A percentile compares a stretch with the other conserved stretches of the same genome.
These are phyloP conservation scores for Notodonta ziczac DNA, from an alignment of 2,888 invertebrate genomes.

Conservation along the genomic window DNA sequence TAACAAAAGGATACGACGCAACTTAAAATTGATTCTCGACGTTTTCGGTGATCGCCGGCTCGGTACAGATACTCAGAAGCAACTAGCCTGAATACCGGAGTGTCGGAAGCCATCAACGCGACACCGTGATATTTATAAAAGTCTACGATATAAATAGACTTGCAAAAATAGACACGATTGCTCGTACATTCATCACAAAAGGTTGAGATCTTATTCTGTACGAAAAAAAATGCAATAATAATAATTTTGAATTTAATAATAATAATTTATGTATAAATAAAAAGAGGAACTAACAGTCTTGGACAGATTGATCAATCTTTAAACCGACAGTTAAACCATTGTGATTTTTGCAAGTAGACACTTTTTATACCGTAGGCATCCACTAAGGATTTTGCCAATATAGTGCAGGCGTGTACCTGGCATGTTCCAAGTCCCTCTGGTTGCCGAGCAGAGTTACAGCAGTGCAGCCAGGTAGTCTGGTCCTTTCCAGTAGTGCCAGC, in stretches of 20 bases:
- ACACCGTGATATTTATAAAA: conserved; percentile 2
- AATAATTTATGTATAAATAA: too few species aligned
- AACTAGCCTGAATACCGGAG: conserved; percentile 5
- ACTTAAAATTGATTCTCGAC: conserved; percentile 15
- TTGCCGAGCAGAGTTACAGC: conserved; percentile 92
- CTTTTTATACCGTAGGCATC: too few species aligned
- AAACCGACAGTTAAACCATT: too few species aligned
- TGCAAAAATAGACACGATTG: background rate
- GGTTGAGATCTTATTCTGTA: too few species aligned
- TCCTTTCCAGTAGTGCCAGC: conserved; percentile 88
- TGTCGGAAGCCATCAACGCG: conserved; percentile 1
- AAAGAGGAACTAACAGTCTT: too few species aligned
- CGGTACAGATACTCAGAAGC: conserved; percentile 9
- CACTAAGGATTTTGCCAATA: background rate
- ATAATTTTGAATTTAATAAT: too few species aligned
- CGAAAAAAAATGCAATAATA: too few species aligned
- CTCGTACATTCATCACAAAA: background rate
- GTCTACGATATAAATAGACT: conserved; percentile 3
- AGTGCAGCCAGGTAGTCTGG: conserved; percentile 90
- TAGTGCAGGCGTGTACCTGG: conserved; percentile 82
- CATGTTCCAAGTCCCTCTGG: conserved; percentile 92
- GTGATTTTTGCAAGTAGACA: too few species aligned
- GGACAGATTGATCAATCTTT: too few species aligned
- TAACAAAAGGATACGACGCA: conserved; percentile 8
- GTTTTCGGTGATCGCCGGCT: conserved; percentile 4